A percentile compares a stretch with the other conserved stretches of the same genome.
Evolutionary conservation across 2,797 vertebrate species (phyloP).

Genomic region (Kryptopterus vitreolus): DNA sequence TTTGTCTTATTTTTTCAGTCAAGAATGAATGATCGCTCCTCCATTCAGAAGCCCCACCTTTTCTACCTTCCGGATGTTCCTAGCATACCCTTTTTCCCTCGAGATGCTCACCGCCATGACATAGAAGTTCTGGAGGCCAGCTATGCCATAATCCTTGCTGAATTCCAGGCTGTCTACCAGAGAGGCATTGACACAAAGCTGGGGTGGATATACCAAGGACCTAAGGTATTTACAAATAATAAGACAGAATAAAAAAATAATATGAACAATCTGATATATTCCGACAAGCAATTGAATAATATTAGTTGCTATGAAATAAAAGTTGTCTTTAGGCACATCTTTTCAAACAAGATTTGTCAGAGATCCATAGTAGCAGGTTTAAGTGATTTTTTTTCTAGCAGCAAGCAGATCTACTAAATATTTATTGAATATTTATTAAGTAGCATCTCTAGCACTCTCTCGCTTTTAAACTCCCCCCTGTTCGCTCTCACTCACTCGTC

Average conservation of each 20-base stretch:
- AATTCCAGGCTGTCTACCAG: constrained; percentile 80
- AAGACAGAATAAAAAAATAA: background rate
- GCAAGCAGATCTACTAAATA: background rate
- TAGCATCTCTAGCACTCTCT: constrained; percentile 15
- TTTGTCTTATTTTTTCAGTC: constrained; percentile 54
- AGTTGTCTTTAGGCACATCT: background rate
- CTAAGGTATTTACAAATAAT: constrained; percentile 66
- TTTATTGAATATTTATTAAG: constrained; percentile 23
- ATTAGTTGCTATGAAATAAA: background rate
- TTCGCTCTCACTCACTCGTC: background rate
- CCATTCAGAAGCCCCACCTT: constrained; percentile 84
- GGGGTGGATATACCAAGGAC: constrained; percentile 73
- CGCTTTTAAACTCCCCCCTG: background rate
- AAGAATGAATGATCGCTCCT: constrained; percentile 70
- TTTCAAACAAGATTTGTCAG: background rate
- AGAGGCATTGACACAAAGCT: constrained; percentile 71
- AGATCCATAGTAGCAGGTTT: background rate
- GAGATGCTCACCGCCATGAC: constrained; percentile 86
- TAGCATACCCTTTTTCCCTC: constrained; percentile 83
- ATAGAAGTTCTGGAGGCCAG: constrained; percentile 83
- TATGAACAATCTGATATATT: background rate
- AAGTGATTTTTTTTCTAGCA: background rate
- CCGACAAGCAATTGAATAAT: background rate
- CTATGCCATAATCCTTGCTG: constrained; percentile 78
- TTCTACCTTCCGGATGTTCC: constrained; percentile 87